Base-by-base conservation (phyloP, 2,113 vertebrate genomes). In the Gymnobelideus leadbeateri region DNA sequence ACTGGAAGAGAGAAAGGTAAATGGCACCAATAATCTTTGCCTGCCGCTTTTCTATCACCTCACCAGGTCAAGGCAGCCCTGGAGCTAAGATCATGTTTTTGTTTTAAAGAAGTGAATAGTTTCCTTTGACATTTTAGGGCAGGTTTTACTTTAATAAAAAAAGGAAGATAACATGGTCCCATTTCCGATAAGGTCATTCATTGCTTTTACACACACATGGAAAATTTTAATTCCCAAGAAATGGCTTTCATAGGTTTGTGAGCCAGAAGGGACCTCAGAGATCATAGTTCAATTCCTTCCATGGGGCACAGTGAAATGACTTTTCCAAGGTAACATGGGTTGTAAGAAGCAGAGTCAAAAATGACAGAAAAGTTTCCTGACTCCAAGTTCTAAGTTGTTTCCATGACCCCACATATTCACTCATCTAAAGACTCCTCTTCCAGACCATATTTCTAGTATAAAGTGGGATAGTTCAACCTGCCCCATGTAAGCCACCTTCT, bases 1-100 rank as follows among this genome's bases (percentile, higher is more conserved):
- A 99, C 99, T 99, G 97, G 1, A 98, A 98, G n/a, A 97, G 49
- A 98, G 96, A 52, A 89, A 94, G 90, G 89, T 9, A 51, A 37
- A 25, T 46, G n/a, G 24, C 10, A 94, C 19, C 31, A 28, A 21
- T 0, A 31, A 51, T 95, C 23, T 31, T 8, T 5, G 57, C 14
- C 19, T 57, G 25, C n/a, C 8, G 8, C 24, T 9, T 3, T 8
- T 12, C 8, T 8, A 8, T n/a, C 50, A 24, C 89, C 89, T 3
- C n/a, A 9, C 43, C 49, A 51, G 43, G n/a, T 37, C 4, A 93
- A 49, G 84, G 52, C 12, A 25, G 10, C 7, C 6, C 0, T 1
- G 46, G 28, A 47, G 49, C 50, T 24, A 7, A 55, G 37, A 26
- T 0, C 5, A 8, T 25, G 50, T 21, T n/a, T 28, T 37, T 24